A percentile compares a stretch with the other conserved stretches of the same genome.
These are phyloP conservation scores for Plectrocnemia conspersa DNA, from an alignment of 1,140 invertebrate genomes.

Conservation along the genomic window DNA sequence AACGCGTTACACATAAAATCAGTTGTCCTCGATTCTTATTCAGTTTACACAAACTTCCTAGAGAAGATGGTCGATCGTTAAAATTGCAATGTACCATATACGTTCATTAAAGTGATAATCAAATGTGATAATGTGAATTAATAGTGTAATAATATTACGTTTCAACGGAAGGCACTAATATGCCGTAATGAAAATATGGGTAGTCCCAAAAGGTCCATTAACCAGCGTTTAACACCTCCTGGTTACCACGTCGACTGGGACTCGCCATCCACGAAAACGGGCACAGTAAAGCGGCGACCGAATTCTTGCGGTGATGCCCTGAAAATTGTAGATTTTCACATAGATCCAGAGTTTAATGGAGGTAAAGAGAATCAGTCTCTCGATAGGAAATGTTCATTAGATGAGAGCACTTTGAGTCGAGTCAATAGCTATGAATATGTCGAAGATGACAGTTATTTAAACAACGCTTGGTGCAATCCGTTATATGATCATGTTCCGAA, in stretches of 20 bases:
- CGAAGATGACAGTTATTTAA: conserved; percentile 9
- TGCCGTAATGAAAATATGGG: conserved; percentile 47
- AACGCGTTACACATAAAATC: conserved; percentile 6
- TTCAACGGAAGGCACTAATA: no score
- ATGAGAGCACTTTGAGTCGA: conserved; percentile 1
- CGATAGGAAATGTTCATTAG: conserved; percentile 28
- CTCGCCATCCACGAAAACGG: conserved; percentile 61
- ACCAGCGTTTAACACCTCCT: conserved; percentile 41
- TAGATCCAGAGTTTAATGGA: not conserved
- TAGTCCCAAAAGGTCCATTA: conserved; percentile 47
- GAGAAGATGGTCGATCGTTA: conserved; percentile 4
- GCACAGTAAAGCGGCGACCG: conserved; percentile 59
- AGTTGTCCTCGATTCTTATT: conserved; percentile 13
- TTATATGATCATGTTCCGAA: not conserved
- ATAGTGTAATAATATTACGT: not conserved
- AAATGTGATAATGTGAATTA: not conserved
- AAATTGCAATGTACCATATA: conserved; percentile 1
- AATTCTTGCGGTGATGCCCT: conserved; percentile 45
- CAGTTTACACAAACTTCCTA: conserved; percentile 17
- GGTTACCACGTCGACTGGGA: conserved; percentile 59
- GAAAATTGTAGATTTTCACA: conserved; percentile 1
- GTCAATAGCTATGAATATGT: not conserved
- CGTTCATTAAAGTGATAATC: not conserved
- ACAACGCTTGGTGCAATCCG: conserved; percentile 6
- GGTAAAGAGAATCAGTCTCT: not conserved